Base-by-base conservation (phyloP, 2,797 vertebrate species). In the Zenarchopterus dispar region DNA sequence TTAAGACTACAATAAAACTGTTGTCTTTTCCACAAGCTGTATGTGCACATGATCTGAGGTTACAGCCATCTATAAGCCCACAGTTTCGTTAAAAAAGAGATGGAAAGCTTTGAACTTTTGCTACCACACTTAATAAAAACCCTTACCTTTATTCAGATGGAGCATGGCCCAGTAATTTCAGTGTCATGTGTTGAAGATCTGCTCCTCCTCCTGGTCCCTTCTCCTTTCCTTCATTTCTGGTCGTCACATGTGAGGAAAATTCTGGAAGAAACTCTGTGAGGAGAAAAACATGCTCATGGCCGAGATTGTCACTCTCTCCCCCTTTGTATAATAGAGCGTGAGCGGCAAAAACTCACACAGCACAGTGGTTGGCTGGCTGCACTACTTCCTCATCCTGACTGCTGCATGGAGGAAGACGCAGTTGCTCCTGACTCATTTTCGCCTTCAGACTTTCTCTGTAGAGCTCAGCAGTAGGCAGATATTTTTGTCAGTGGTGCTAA, bases 371-470 rank as follows among this genome's bases (percentile, higher is more conserved):
- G 73, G 73, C 72, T 73, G 79, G 57, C 71, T 76, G 70, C 67
- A 53, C 28, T 62, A 84, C 82, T 91, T 89, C 88, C 85, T 86
- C 79, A 81, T 85, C 75, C 73, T 85, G 73, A 41, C 78, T 76
- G 59, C 71, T 67, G 78, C 44, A 48, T 62, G 43, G 59, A 85
- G 59, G 68, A 66, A 63, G 69, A 47, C 42, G 75, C 41, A 8
- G 43, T 65, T 68, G 61, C 57, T 86, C 44, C 42, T 75, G 65
- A 56, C 24, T 70, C 41, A 18, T 67, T 77, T 68, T 52, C 7
- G 1, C 43, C 55, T 56, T 64, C 48, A 22, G 23, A 52, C 39
- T 63, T 21, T 59, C 18, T 64, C 53, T 2, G 9, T 44, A 50
- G 39, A 67, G 36, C 58, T 64, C 64, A 33, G 56, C 15, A 8